phyloP scores from a whole-genome alignment of 2,888 invertebrate species.

The Reticulitermes lucifugus region DNA sequence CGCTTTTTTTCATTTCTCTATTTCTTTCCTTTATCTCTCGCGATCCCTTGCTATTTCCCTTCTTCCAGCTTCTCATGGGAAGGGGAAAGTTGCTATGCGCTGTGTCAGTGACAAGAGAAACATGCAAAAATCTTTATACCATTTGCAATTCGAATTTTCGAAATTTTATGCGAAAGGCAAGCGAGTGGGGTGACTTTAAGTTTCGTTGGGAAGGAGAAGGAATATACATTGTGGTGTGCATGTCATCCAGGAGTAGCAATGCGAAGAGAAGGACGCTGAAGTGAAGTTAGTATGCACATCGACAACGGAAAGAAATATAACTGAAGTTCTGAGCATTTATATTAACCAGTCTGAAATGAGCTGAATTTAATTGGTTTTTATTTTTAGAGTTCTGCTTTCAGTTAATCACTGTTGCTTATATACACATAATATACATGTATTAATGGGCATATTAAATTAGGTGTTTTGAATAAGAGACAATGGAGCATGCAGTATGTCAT shows the following conservation, averaged over 20 bases:
- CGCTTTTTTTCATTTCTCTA: neutral
- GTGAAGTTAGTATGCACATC: no score
- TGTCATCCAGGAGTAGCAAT: neutral
- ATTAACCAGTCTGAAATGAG: no score
- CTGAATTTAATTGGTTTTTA: no score
- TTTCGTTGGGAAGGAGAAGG: neutral
- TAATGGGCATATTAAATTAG: no score
- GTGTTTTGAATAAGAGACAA: no score
- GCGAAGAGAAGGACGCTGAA: neutral
- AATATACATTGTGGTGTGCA: neutral
- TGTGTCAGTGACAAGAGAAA: constrained; percentile 44
- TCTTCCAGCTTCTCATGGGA: constrained; percentile 12
- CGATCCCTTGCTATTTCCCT: constrained; percentile 4
- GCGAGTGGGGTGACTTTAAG: neutral
- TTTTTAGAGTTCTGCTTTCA: no score
- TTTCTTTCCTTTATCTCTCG: constrained; percentile 33
- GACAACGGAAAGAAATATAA: no score
- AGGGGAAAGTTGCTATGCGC: neutral
- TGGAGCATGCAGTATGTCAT: no score
- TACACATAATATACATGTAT: no score
- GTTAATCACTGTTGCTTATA: no score
- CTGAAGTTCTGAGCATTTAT: no score
- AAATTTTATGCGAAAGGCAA: constrained; percentile 30
- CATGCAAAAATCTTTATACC: constrained; percentile 47
- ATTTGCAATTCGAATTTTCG: constrained; percentile 51